A percentile compares a stretch with the other conserved stretches of the same genome.
Conservation (phyloP, 2,888 invertebrate species). For the Drosophila vallismaia region DNA sequence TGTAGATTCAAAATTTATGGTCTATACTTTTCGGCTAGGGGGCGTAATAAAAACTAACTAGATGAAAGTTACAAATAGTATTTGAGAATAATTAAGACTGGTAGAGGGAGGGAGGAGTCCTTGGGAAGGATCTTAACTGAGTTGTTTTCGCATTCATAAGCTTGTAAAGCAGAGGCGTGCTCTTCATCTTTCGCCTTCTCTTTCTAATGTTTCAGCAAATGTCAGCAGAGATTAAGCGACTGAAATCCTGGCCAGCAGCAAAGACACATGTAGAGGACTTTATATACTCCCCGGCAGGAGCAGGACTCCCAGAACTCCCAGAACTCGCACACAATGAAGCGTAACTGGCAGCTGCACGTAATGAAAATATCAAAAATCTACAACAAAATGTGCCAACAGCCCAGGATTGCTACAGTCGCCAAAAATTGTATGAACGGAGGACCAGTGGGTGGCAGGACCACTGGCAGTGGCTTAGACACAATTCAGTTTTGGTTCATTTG, state of each 20-base stretch:
- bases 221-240: constrained; percentile 74
- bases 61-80: not conserved
- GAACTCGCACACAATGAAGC: constrained; percentile 30
- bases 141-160: constrained; percentile 41
- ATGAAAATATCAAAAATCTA: constrained; percentile 78
- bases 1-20: not conserved
- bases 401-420: constrained; percentile 25
- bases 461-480: constrained; percentile 40
- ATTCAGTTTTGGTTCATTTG: constrained; percentile 66
- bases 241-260: constrained; percentile 52
- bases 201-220: constrained; percentile 53
- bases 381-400: constrained; percentile 68
- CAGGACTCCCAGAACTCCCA: constrained; percentile 1
- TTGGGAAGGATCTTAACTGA: not conserved
- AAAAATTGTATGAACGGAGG: not conserved
- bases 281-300: constrained; percentile 37
- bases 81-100: not conserved
- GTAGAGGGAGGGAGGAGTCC: not conserved
- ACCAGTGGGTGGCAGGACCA: not conserved
- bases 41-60: not conserved
- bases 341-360: constrained; percentile 71
- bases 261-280: constrained; percentile 58
- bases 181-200: not conserved
- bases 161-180: constrained; percentile 26
- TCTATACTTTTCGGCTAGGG: not conserved